Evolutionary conservation across 2,113 vertebrate genomes (phyloP).

Genomic region (Pipa parva): DNA sequence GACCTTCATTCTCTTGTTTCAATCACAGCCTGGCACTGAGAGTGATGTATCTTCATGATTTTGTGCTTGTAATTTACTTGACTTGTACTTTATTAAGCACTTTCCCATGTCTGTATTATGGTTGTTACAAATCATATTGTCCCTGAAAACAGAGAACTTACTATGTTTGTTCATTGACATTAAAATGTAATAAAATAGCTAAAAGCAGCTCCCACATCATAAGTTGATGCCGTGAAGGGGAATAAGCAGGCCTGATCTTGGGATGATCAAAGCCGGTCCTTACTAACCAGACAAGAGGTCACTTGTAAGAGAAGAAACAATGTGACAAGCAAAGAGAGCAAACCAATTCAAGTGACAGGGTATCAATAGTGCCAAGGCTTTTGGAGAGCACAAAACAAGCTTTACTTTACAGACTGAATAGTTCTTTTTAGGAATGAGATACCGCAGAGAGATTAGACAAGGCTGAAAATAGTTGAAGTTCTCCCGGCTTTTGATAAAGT

Average conservation of each 20-base stretch:
- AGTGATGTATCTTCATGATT: too few species aligned
- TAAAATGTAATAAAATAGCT: constrained; percentile 45
- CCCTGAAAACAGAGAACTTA: background rate
- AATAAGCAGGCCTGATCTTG: too few species aligned
- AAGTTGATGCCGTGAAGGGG: too few species aligned
- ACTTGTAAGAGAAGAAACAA: constrained; percentile 46
- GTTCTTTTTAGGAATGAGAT: constrained; percentile 33
- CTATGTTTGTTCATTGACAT: background rate
- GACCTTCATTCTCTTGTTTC: too few species aligned
- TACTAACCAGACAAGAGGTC: constrained; percentile 18
- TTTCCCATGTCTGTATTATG: too few species aligned
- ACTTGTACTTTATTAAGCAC: too few species aligned
- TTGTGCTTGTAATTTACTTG: too few species aligned
- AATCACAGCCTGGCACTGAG: too few species aligned
- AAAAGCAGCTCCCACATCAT: constrained; percentile 48
- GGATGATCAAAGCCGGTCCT: constrained; percentile 59
- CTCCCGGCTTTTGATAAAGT: constrained; percentile 39
- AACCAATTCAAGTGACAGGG: constrained; percentile 51
- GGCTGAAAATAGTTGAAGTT: constrained; percentile 51
- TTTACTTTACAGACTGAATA: constrained; percentile 50
- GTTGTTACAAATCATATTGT: too few species aligned
- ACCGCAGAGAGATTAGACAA: constrained; percentile 47
- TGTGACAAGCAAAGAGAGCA: constrained; percentile 51
- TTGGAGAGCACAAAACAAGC: constrained; percentile 43
- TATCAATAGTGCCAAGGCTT: constrained; percentile 56